Evolutionary conservation across 2,888 invertebrate genomes (phyloP).

Genomic region (Malthinus flaveolus): DNA sequence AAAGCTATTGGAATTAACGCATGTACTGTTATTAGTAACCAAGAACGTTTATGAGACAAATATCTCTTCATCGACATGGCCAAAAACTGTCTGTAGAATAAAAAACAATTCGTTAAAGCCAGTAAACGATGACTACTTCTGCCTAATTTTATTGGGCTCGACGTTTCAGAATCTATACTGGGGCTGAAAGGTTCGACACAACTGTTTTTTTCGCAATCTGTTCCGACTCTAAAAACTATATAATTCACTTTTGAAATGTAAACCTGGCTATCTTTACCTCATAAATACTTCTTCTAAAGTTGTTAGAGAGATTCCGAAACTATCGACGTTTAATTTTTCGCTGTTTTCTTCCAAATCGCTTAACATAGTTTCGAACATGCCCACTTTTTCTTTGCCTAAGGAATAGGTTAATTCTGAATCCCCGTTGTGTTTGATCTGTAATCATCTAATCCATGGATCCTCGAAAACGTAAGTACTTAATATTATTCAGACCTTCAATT

Average conservation of each 20-base stretch:
- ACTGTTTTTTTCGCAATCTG: conserved; percentile 30
- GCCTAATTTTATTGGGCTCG: conserved; percentile 23
- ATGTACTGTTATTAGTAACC: conserved; percentile 67
- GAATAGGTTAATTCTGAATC: conserved; percentile 76
- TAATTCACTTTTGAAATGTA: conserved; percentile 9
- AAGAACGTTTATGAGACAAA: conserved; percentile 62
- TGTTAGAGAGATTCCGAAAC: conserved; percentile 83
- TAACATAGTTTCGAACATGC: conserved; percentile 69
- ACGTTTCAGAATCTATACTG: not conserved
- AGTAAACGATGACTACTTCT: conserved; percentile 38
- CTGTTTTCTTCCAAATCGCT: conserved; percentile 66
- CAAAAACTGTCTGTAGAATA: conserved; percentile 46
- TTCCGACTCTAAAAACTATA: conserved; percentile 36
- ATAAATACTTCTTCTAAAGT: conserved; percentile 90
- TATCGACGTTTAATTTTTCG: conserved; percentile 64
- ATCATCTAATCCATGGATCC: not conserved
- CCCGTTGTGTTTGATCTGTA: conserved; percentile 68
- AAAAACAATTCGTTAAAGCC: conserved; percentile 37
- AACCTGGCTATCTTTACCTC: conserved; percentile 58
- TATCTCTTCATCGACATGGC: conserved; percentile 53
- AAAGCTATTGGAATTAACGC: conserved; percentile 70
- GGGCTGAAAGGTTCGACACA: conserved; percentile 4
- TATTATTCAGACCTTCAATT: conserved; percentile 52
- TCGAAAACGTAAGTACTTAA: not conserved
- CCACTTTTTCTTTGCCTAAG: conserved; percentile 64